phyloP scores from a whole-genome alignment of 2,797 vertebrate species.

The Amazona finschi region DNA sequence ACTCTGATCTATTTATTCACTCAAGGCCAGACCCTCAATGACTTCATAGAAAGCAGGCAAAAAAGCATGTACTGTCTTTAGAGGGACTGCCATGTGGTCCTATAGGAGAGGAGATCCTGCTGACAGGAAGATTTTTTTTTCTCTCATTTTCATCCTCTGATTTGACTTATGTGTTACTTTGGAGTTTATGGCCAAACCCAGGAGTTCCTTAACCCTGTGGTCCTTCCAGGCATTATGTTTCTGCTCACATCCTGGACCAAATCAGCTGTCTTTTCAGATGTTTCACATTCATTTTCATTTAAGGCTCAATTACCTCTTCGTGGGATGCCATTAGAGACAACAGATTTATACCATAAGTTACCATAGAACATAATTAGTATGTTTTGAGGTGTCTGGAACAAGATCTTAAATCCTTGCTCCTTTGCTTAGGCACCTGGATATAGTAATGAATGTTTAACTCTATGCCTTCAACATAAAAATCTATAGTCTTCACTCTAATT shows the following conservation, averaged over 20 bases:
- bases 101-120: background rate
- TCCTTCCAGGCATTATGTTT: conserved; percentile 4
- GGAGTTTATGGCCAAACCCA: background rate
- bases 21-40: background rate
- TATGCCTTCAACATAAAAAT: background rate
- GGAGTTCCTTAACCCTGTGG: background rate
- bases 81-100: background rate
- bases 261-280: conserved; percentile 13
- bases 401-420: background rate
- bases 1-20: background rate
- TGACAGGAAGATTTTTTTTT: conserved; percentile 4
- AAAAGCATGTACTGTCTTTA: background rate
- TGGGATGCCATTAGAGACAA: background rate
- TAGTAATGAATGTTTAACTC: background rate
- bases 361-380: background rate
- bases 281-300: conserved; percentile 1
- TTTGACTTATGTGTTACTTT: conserved; percentile 5
- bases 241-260: conserved; percentile 15
- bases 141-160: background rate
- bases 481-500: background rate
- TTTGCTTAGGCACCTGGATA: background rate
- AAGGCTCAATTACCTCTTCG: conserved; percentile 9
- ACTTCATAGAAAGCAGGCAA: background rate
- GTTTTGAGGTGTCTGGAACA: background rate
- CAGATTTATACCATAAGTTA: background rate